Evolutionary conservation across 2,113 vertebrate genomes (phyloP), one percentile per base, ranked within the genome.

Genomic region (Butorides virescens): DNA sequence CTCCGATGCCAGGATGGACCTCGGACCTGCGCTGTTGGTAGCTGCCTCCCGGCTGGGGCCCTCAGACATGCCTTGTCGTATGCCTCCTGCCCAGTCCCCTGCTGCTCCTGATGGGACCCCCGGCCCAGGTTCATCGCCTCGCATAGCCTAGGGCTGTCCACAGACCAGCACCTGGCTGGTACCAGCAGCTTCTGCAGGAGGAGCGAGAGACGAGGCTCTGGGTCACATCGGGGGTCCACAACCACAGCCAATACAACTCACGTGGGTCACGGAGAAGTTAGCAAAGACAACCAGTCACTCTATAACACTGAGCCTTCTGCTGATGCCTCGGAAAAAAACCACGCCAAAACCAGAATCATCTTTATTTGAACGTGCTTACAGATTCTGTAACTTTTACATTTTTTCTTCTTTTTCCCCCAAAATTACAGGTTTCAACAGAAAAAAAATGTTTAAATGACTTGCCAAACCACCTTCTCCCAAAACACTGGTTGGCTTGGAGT

Each of bases 21-120:
- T 70, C 2, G 0, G 1, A 32, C 18, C 9, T n/a, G 42, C 0
- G 1, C 30, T 39, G 23, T 7, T 5, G 39, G 37, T 17, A 61
- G 36, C 70, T 37, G 10, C 5, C 56, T 63, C 72, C 52, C 37
- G 39, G 37, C 37, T 3, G 5, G 44, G 8, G 1, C 5, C 42
- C 27, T 29, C 11, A 61, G 66, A 39, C 1, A 1, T 36, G 13
- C 11, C 32, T 25, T 15, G 3, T 65, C 4, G 1, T 7, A 30
- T 2, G 10, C 25, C 32, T 49, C 49, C 55, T 81, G 23, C 30
- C 56, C 1, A 0, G 17, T 14, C 25, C 56, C 47, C 52, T n/a
- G 32, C 58, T 47, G 53, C 53, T 89, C 53, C 72, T n/a, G 8
- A 11, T 3, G 39, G 53, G 61, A 80, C 14, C 23, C 19, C 32